Percentiles rank a stretch among this genome's conserved stretches.
phyloP scores from a whole-genome alignment of 2,888 invertebrate genomes.

The Seira ritae region DNA sequence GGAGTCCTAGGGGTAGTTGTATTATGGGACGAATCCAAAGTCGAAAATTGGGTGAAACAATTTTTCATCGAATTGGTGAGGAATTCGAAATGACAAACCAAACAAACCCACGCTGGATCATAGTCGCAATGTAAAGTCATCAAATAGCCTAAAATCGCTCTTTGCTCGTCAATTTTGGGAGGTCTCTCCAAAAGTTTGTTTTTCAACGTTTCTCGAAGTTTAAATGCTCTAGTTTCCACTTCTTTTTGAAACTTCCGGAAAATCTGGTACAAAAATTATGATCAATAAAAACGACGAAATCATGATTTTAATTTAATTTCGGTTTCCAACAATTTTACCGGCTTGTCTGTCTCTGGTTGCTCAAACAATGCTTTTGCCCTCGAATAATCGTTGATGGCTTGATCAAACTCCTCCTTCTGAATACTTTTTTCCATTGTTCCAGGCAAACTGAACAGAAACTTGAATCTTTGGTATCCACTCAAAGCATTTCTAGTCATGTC shows the following conservation, averaged over 20 bases:
- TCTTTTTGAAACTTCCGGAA: constrained; percentile 92
- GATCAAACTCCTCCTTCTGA: constrained; percentile 94
- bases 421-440: constrained; percentile 96
- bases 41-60: constrained; percentile 71
- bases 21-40: constrained; percentile 54
- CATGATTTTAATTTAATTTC: not conserved
- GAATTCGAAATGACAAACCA: constrained; percentile 89
- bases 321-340: constrained; percentile 77
- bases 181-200: constrained; percentile 93
- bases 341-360: constrained; percentile 86
- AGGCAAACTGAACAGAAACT: constrained; percentile 96
- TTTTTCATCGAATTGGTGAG: constrained; percentile 82
- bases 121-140: constrained; percentile 86
- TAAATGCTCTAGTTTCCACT: constrained; percentile 91
- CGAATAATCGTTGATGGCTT: constrained; percentile 98
- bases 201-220: constrained; percentile 87
- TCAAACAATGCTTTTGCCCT: constrained; percentile 96
- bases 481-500: constrained; percentile 97
- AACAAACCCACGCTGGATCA: constrained; percentile 98
- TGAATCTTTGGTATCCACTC: constrained; percentile 93
- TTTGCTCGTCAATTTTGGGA: constrained; percentile 70
- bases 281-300: not conserved
- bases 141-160: constrained; percentile 78
- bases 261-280: constrained; percentile 80
- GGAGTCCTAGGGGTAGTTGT: constrained; percentile 65